Base-by-base conservation (phyloP, 2,888 invertebrate genomes). In the Agapostemon virescens region DNA sequence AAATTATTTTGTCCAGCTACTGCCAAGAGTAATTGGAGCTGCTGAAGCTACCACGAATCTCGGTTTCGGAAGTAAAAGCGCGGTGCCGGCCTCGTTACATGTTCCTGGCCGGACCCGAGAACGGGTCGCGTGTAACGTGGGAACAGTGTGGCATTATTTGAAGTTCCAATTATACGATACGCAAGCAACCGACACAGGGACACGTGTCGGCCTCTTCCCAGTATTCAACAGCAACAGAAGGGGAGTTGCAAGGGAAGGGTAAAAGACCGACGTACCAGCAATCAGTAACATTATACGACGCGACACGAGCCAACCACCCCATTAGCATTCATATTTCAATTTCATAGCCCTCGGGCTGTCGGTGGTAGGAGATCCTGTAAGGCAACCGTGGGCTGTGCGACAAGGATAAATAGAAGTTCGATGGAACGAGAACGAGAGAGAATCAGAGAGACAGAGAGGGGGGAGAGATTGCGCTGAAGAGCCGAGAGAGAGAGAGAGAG, bases 301-400 rank as follows among this genome's bases (percentile, higher is more conserved):
- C 76, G 82, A 77, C 83, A 83, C 82, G 83, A 86, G 85, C 79
- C 76, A 80, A 77, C 77, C 86, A 81, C 82, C 83, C 86, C 87
- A 89, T 90, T 89, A 90, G 87, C 89, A 89, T 90, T 89, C 87
- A 88, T 89, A 89, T 89, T 90, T 90, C 88, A 90, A 90, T 90
- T 89, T 88, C 87, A 86, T 84, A 81, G 85, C 83, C 84, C 85
- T 80, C 76, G 67, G 82, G 78, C 74, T 69, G 66, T 64, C 49
- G 75, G 77, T 74, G 76, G 75, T 69, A 71, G 69, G 76, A 66
- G 85, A 73, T 66, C 73, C 85, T 68, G 81, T 80, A 82, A 86
- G 85, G 84, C 80, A 79, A 79, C 69, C 72, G 38, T 36, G 69
- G 74, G 78, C 55, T 69, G 77, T n/a, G 73, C 74, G 49, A 74